Percentiles rank a stretch among this genome's conserved stretches.
phyloP scores from a whole-genome alignment of 1,140 invertebrate genomes.

The Homarus americanus region DNA sequence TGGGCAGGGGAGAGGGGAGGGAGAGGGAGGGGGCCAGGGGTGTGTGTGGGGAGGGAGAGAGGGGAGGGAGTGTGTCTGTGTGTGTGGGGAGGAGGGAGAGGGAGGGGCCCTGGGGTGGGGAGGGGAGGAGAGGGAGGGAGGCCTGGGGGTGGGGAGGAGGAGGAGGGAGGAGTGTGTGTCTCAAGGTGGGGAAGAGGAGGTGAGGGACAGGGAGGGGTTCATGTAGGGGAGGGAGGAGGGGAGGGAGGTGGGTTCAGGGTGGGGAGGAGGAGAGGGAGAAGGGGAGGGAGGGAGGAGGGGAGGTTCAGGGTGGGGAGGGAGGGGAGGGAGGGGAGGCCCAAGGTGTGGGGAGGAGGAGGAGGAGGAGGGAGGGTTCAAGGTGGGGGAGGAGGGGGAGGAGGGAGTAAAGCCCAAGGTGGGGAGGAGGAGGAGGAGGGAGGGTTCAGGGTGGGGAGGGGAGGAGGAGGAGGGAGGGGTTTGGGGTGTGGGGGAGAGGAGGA shows the following conservation, averaged over 20 bases:
- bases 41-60: background rate
- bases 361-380: background rate
- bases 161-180: background rate
- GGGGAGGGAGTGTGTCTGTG: background rate
- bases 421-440: background rate
- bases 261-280: background rate
- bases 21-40: background rate
- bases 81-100: background rate
- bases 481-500: background rate
- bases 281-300: background rate
- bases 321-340: no score
- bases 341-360: no score
- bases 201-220: no score
- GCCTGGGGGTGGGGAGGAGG: background rate
- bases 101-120: background rate
- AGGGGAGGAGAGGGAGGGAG: background rate
- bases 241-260: no score
- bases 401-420: background rate
- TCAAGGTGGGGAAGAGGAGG: background rate
- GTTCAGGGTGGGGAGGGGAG: background rate
- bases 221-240: no score
- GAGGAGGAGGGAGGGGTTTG: background rate
- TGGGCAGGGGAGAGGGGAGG: background rate
- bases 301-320: background rate
- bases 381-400: no score